Percentiles rank a stretch among this genome's conserved stretches.
Conservation (phyloP, 2,888 invertebrate genomes). For the Xylophagus ater region DNA sequence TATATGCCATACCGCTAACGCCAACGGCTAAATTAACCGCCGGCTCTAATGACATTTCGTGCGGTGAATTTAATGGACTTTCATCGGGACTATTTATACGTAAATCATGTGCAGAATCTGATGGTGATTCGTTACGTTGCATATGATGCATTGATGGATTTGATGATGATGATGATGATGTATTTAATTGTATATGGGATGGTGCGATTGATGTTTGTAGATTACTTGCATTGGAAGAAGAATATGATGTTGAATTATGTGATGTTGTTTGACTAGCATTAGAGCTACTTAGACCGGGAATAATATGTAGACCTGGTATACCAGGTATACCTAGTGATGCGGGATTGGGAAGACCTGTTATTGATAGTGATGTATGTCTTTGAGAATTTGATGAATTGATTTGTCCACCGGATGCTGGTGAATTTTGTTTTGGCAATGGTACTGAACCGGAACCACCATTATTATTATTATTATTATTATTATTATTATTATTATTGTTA, state of each 20-base stretch:
- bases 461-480: no score
- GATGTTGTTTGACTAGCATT: slow-evolving; percentile 18
- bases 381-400: slow-evolving; percentile 18
- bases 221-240: slow-evolving; percentile 12
- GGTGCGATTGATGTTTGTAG: background rate
- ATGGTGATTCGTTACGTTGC: slow-evolving; percentile 35
- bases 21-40: slow-evolving; percentile 39
- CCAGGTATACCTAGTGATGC: slow-evolving; percentile 24
- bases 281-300: slow-evolving; percentile 18
- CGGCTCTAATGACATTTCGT: slow-evolving; percentile 52
- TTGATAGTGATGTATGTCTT: slow-evolving; percentile 19
- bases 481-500: no score
- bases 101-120: slow-evolving; percentile 37
- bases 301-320: slow-evolving; percentile 22
- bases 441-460: slow-evolving; percentile 27
- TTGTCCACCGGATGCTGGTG: slow-evolving; percentile 38
- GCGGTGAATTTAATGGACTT: slow-evolving; percentile 53
- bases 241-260: slow-evolving; percentile 16
- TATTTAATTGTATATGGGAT: no score
- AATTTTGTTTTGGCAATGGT: slow-evolving; percentile 34
- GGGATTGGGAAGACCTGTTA: slow-evolving; percentile 21
- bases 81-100: slow-evolving; percentile 44
- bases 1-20: slow-evolving; percentile 52
- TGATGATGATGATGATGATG: slow-evolving; percentile 21
- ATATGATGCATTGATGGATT: slow-evolving; percentile 29